A percentile compares a stretch with the other conserved stretches of the same genome.
Conservation (phyloP, 2,113 vertebrate species). For the Pollachius pollachius region DNA sequence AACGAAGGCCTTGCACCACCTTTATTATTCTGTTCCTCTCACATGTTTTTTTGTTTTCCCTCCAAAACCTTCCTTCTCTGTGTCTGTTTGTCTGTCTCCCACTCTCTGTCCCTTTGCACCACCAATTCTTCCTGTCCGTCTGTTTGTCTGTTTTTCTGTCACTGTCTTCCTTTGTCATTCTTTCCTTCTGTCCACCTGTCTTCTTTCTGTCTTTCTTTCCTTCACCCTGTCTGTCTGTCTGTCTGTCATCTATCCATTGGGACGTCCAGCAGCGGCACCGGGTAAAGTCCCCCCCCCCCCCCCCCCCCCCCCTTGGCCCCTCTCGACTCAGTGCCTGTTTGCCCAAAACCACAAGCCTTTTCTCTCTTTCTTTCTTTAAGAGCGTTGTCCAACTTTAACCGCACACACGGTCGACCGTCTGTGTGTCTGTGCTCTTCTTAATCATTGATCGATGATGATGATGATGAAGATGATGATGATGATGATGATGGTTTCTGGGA, state of each 20-base stretch:
- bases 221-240: constrained; percentile 45
- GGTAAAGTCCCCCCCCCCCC: constrained; percentile 67
- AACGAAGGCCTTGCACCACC: constrained; percentile 56
- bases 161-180: no score
- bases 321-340: constrained; percentile 38
- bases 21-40: constrained; percentile 38
- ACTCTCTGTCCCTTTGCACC: constrained; percentile 5
- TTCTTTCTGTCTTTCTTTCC: constrained; percentile 43
- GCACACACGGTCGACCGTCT: constrained; percentile 41
- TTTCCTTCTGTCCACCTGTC: constrained; percentile 5
- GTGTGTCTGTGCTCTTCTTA: constrained; percentile 35
- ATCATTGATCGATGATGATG: constrained; percentile 22
- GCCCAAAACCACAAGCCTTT: constrained; percentile 35
- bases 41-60: constrained; percentile 46
- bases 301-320: constrained; percentile 40
- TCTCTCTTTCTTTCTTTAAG: constrained; percentile 41
- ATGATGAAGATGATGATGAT: not conserved
- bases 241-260: constrained; percentile 67
- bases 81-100: no score
- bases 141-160: not conserved
- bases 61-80: constrained; percentile 34
- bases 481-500: constrained; percentile 10
- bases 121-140: not conserved
- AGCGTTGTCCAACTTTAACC: constrained; percentile 30
- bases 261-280: constrained; percentile 71